Base-by-base conservation (phyloP, 2,888 invertebrate species). In the Ephialtes manifestator region DNA sequence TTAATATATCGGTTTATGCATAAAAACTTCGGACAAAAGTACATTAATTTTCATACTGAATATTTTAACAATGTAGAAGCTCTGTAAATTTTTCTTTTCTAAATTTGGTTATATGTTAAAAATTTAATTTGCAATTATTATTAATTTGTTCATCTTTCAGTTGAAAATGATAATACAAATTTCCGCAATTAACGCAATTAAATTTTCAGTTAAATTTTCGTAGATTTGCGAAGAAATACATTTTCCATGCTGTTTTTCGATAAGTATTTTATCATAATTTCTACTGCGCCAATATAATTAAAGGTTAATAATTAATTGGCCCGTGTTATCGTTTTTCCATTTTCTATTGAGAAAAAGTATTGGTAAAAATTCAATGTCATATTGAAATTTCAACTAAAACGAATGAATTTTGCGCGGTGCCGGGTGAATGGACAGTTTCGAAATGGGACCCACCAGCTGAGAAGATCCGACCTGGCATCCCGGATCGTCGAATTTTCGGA, bases 391-490 rank as follows among this genome's bases (percentile, higher is more conserved):
- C 4, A 60, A 60, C 5, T 10, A 35, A 18, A 58, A 58, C 2
- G 39, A 39, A 43, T 70, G 15, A 39, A 65, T 53, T 18, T 35
- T 55, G 7, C 35, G 24, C 24, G 24, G 24, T 24, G 10, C 43
- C 87, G 87, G 87, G 84, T 43, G 70, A 84, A 2, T 87, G 71
- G 71, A n/a, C 10, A 11, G 4, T 86, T 1, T 4, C 7, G 0
- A 48, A 86, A 8, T 87, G 82, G 77, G 7, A 48, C 11, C 43
- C 81, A 4, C 74, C 86, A 0, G 10, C 39, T 3, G 51, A 86
- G 0, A 58, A 55, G 11, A 39, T 88, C n/a, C 86, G 85, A 31
- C 53, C 85, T n/a, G 79, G 53, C 31, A 0, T 75, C 15, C 85
- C 85, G 13, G 86, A 87, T 13, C 85, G 86, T 31, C 51, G 31